A percentile compares a stretch with the other conserved stretches of the same genome.
Conservation (phyloP, 2,888 invertebrate species). For the Bursaphelenchus okinawaensis region DNA sequence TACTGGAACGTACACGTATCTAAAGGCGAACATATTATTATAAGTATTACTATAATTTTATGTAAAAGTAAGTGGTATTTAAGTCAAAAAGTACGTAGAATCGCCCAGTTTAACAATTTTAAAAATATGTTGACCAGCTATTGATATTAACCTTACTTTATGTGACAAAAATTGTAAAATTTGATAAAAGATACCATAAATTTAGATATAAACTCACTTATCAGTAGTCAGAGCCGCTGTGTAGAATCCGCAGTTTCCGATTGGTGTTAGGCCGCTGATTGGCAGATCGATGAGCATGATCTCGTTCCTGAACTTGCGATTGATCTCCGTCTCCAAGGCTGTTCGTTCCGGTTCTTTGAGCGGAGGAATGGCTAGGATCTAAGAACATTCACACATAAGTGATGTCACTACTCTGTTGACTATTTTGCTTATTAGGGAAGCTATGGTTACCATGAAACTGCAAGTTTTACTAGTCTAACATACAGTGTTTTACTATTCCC, state of each 20-base stretch:
- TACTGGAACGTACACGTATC: constrained; percentile 40
- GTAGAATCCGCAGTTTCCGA: constrained; percentile 40
- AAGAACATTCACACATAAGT: neutral
- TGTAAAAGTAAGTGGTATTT: neutral
- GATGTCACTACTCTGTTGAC: no score
- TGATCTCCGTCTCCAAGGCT: constrained; percentile 18
- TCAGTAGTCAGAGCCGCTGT: constrained; percentile 36
- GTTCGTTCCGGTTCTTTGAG: constrained; percentile 19
- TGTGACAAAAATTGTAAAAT: no score
- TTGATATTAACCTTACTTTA: no score
- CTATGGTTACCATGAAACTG: no score
- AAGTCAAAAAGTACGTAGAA: no score
- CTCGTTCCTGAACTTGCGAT: constrained; percentile 27
- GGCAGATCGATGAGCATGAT: constrained; percentile 39
- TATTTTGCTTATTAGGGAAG: no score
- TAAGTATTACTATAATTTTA: constrained; percentile 5
- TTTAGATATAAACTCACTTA: constrained; percentile 20
- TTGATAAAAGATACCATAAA: neutral
- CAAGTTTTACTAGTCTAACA: no score
- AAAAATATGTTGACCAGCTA: no score
- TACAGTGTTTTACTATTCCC: no score
- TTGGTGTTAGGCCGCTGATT: constrained; percentile 7
- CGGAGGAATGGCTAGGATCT: constrained; percentile 25
- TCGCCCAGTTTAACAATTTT: no score
- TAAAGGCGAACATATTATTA: constrained; percentile 10